phyloP scores from a whole-genome alignment of 2,113 vertebrate genomes.

The Chaetops frenatus region DNA sequence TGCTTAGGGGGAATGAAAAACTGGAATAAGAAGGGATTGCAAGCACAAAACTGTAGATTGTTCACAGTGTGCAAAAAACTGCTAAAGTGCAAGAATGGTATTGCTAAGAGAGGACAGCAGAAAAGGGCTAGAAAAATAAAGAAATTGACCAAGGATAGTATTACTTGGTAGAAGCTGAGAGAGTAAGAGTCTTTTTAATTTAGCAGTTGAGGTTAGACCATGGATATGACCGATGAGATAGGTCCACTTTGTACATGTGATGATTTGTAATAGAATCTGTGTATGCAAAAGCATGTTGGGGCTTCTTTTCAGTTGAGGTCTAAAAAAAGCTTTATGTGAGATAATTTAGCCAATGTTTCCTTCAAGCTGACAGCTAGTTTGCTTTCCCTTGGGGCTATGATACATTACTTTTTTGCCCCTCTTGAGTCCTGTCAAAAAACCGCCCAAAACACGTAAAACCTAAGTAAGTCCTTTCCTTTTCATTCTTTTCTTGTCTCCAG shows the following conservation, averaged over 20 bases:
- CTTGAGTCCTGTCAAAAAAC: not conserved
- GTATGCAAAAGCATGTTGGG: not conserved
- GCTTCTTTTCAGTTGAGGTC: not conserved
- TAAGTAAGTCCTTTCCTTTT: not conserved
- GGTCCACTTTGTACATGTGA: not conserved
- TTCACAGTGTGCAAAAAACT: not conserved
- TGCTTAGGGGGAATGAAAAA: not conserved
- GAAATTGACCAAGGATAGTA: not conserved
- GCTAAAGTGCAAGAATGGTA: not conserved
- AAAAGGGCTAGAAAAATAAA: not conserved
- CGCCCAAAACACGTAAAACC: not conserved
- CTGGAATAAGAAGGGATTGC: not conserved
- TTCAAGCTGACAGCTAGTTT: conserved; percentile 11
- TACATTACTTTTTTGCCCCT: not conserved
- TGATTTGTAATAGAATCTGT: not conserved
- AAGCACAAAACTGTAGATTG: not conserved
- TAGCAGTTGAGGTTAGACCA: not conserved
- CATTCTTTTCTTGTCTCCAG: not conserved
- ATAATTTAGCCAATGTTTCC: not conserved
- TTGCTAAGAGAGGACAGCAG: not conserved
- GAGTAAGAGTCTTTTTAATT: not conserved
- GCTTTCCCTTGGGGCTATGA: not conserved
- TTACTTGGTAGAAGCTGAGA: not conserved
- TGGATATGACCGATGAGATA: not conserved
- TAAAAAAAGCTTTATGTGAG: not conserved